These are phyloP conservation scores for Empidonax alnorum DNA, from an alignment of 2,113 vertebrate species.

Conservation along the genomic window DNA sequence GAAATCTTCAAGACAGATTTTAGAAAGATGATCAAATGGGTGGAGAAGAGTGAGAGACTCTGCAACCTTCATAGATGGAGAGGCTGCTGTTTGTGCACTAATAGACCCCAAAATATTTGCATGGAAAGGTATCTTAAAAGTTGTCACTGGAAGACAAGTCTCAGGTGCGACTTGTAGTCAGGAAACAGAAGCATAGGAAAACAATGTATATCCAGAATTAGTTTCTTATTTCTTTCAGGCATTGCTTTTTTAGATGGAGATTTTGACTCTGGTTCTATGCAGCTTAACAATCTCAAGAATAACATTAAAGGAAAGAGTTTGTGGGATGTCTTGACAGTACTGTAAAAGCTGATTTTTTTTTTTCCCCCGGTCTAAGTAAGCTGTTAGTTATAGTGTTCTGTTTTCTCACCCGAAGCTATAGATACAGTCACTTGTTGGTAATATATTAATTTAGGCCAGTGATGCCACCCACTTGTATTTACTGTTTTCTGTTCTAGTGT, in stretches of 20 bases:
- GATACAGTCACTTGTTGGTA: not conserved
- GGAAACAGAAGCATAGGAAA: not conserved
- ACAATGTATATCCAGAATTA: not conserved
- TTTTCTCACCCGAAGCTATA: not conserved
- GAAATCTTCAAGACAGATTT: not conserved
- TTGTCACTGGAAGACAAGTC: not conserved
- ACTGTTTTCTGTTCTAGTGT: not conserved
- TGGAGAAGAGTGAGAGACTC: not conserved
- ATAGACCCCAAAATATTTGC: not conserved
- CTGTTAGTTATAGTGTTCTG: fast-evolving
- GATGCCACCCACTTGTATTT: not conserved
- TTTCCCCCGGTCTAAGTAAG: not conserved
- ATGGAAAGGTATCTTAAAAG: not conserved
- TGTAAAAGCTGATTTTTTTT: not conserved
- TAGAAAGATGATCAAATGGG: not conserved
- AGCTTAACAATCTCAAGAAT: not conserved
- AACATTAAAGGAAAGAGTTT: not conserved
- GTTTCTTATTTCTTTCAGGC: not conserved
- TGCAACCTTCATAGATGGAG: not conserved
- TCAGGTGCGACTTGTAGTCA: not conserved
- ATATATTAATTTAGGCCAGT: not conserved
- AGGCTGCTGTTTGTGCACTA: not conserved
- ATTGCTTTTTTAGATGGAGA: not conserved
- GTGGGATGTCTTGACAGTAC: not conserved
- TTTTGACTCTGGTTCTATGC: not conserved